Evolutionary conservation across 2,797 vertebrate species (phyloP), one percentile per base, ranked within the genome.

Genomic region (Mormyrus proboscirostris): DNA sequence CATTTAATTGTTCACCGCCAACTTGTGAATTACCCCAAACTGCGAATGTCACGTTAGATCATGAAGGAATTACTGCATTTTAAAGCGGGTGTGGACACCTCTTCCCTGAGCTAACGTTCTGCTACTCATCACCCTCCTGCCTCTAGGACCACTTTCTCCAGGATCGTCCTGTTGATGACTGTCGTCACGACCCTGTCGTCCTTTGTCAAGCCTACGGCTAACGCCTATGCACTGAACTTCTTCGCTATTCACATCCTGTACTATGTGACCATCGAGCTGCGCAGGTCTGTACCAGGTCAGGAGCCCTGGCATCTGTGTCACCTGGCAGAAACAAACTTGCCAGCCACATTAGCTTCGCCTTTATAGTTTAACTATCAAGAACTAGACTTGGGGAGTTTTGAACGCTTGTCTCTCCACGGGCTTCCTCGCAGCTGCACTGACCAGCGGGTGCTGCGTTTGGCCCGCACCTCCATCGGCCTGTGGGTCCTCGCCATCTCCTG

Each of bases 141-240:
- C n/a, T 47, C 0, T 93, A 99, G 98, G 94, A 91, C 89, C 0
- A 94, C 94, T 0, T 99, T 99, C 94, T 91, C 91, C 7, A 92
- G 90, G 79, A 6, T 98, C 2, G 93, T 96, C 14, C 41, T 96
- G 19, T 1, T 89, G 59, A 59, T 95, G 53, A 96, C 97, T 0
- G 6, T 96, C 29, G 1, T 96, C 91, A 96, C 94, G 50, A 96
- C 98, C 0, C 1, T 96, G 88, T 93, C 97, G 73, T 97, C 97
- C 0, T 97, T 99, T 2, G 44, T 98, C 93, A 97, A 95, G 91
- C 98, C 98, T 0, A 95, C 94, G 0, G 89, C 96, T 91, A 99
- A 99, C 0, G 98, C 98, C 25, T 99, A 99, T 0, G 95, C 65
- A 0, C 96, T 99, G 82, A 99, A 99, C 95, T 94, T 94, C 92